A percentile compares a stretch with the other conserved stretches of the same genome.
phyloP scores from a whole-genome alignment of 2,797 vertebrate genomes.

The Brachyalestes nurse region DNA sequence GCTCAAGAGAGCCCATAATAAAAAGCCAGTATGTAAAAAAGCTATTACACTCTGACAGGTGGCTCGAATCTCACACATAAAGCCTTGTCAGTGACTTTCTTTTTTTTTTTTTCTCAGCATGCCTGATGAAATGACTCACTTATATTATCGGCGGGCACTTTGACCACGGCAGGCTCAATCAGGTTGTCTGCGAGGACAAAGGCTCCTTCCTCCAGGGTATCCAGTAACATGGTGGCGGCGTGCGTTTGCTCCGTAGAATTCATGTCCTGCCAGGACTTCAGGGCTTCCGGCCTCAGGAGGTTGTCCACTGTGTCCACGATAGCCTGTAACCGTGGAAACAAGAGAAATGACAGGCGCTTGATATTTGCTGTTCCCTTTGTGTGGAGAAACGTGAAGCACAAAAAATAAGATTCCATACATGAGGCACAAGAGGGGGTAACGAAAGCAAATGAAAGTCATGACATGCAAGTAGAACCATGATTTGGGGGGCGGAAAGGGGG shows the following conservation, averaged over 20 bases:
- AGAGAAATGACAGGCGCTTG: constrained; percentile 68
- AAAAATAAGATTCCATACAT: neutral
- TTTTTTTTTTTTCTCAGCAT: neutral
- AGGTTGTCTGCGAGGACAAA: constrained; percentile 98
- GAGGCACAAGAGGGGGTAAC: constrained; percentile 44
- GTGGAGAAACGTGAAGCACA: constrained; percentile 33
- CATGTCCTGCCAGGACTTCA: constrained; percentile 98
- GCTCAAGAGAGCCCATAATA: neutral
- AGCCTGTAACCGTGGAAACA: constrained; percentile 89
- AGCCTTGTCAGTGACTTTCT: neutral
- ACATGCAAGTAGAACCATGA: constrained; percentile 68
- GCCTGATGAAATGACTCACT: constrained; percentile 79
- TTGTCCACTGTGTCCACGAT: constrained; percentile 99
- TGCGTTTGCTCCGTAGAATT: constrained; percentile 96
- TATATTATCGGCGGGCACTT: constrained; percentile 97
- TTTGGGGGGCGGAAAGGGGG: neutral
- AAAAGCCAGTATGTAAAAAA: neutral
- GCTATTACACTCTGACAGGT: constrained; percentile 10
- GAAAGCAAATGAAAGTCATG: constrained; percentile 66
- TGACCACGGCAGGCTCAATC: constrained; percentile 93
- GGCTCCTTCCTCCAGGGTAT: constrained; percentile 96
- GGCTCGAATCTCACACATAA: constrained; percentile 18
- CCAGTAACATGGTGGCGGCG: constrained; percentile 95
- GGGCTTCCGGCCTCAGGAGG: constrained; percentile 93
- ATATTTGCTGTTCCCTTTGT: constrained; percentile 54